Conservation (phyloP, 2,888 invertebrate species). For the Scelioninae gen. 1 region DNA sequence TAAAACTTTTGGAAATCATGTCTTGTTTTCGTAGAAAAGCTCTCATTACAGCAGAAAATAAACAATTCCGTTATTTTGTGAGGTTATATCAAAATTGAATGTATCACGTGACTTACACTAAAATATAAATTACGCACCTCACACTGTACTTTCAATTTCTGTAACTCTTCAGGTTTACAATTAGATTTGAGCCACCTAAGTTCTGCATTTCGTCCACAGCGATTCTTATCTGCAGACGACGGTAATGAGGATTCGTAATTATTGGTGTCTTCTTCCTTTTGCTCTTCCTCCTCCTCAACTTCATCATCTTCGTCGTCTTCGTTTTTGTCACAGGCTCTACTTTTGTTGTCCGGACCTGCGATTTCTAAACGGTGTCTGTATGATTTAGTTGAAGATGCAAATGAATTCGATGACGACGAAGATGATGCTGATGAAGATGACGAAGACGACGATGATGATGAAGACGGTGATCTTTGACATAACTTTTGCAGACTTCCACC, state of each 20-base stretch:
- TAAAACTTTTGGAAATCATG: no score
- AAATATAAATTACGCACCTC: constrained; percentile 85
- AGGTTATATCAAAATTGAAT: no score
- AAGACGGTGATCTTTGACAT: constrained; percentile 49
- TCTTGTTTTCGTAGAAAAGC: no score
- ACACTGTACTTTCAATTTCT: constrained; percentile 89
- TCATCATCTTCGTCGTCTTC: constrained; percentile 68
- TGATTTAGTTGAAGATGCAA: no score
- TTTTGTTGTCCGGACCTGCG: constrained; percentile 82
- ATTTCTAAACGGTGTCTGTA: constrained; percentile 76
- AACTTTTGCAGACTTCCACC: constrained; percentile 57
- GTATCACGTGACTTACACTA: no score
- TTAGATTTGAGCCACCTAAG: constrained; percentile 90
- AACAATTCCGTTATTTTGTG: no score
- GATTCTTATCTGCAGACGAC: constrained; percentile 86
- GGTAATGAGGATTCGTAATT: constrained; percentile 89
- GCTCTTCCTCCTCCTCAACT: constrained; percentile 81
- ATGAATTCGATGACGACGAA: constrained; percentile 32
- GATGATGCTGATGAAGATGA: constrained; percentile 23
- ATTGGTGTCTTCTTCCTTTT: constrained; percentile 84
- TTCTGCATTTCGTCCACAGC: constrained; percentile 87
- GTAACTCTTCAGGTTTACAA: constrained; percentile 91
- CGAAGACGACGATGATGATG: constrained; percentile 14
- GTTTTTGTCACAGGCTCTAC: constrained; percentile 77
- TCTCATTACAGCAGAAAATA: no score